Conservation (phyloP, 2,797 vertebrate genomes). For the Rhinatrema bivittatum region DNA sequence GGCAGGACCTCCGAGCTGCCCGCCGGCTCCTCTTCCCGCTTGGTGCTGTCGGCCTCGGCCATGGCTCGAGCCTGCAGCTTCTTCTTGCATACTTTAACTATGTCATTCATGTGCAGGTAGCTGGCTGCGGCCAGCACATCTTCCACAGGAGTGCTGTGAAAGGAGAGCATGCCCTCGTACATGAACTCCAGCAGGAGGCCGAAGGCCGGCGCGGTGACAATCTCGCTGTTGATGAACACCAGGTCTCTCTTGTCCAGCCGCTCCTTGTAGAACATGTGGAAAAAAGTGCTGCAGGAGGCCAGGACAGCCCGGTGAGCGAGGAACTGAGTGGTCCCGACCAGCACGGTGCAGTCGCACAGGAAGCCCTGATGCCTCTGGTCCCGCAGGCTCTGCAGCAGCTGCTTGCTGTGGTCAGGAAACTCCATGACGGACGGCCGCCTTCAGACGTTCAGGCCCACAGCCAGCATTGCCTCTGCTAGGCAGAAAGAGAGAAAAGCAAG, state of each 20-base stretch:
- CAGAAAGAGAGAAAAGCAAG: no score
- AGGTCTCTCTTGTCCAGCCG: slow-evolving; percentile 54
- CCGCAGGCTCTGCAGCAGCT: slow-evolving; percentile 76
- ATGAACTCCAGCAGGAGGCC: slow-evolving; percentile 86
- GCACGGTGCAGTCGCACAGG: slow-evolving; percentile 86
- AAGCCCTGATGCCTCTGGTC: slow-evolving; percentile 87
- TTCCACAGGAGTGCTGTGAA: slow-evolving; percentile 74
- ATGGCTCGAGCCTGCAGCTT: slow-evolving; percentile 74
- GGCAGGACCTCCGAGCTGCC: slow-evolving; percentile 18
- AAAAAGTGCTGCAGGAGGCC: slow-evolving; percentile 88
- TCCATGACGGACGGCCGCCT: slow-evolving; percentile 61
- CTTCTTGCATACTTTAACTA: slow-evolving; percentile 87
- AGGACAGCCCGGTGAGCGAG: slow-evolving; percentile 82
- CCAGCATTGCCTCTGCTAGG: not conserved
- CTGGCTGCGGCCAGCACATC: slow-evolving; percentile 88
- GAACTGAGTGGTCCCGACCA: slow-evolving; percentile 78
- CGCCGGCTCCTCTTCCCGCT: slow-evolving; percentile 57
- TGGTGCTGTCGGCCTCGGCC: slow-evolving; percentile 89
- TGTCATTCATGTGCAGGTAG: slow-evolving; percentile 94
- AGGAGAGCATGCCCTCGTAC: slow-evolving; percentile 79
- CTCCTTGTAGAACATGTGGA: slow-evolving; percentile 91
- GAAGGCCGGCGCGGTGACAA: slow-evolving; percentile 84
- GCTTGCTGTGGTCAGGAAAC: slow-evolving; percentile 87
- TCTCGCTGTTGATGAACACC: slow-evolving; percentile 82
- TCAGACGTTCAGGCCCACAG: not conserved